Evolutionary conservation across 2,113 vertebrate species (phyloP).

Genomic region (Elephas maximus): DNA sequence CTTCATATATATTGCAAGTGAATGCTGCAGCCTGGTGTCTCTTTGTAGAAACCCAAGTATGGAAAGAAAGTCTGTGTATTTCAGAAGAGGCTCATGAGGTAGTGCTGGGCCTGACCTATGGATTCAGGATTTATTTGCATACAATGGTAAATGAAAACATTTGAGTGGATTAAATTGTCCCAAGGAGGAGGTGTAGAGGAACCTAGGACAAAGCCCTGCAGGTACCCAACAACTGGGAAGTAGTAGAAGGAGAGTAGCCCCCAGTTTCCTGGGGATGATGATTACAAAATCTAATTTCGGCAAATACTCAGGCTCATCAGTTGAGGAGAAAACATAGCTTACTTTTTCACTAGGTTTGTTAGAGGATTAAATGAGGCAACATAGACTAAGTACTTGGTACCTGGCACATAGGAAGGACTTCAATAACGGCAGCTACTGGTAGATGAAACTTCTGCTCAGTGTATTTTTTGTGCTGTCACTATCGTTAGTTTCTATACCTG

Average conservation of each 20-base stretch:
- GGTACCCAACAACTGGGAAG: not conserved
- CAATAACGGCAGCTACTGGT: not conserved
- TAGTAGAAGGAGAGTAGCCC: not conserved
- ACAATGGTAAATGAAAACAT: not conserved
- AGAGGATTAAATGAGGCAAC: not conserved
- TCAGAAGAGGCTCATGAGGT: constrained; percentile 4
- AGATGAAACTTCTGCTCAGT: not conserved
- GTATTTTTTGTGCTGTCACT: not conserved
- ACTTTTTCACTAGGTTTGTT: not conserved
- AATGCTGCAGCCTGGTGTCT: not conserved
- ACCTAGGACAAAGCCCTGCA: not conserved
- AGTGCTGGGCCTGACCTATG: not conserved
- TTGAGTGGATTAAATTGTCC: not conserved
- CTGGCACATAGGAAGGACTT: not conserved
- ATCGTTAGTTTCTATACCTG: not conserved
- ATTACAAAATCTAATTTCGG: not conserved
- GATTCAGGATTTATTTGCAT: not conserved
- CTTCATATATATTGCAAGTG: not conserved
- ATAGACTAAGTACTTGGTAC: not conserved
- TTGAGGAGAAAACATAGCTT: not conserved
- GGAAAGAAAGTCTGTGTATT: not conserved
- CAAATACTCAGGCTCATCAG: not conserved
- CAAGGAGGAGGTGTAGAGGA: not conserved
- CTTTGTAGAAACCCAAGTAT: not conserved
- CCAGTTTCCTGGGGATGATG: not conserved